Evolutionary conservation across 1,140 invertebrate species (phyloP), one percentile per base, ranked within the genome.

Genomic region (Dreissena rostriformis): DNA sequence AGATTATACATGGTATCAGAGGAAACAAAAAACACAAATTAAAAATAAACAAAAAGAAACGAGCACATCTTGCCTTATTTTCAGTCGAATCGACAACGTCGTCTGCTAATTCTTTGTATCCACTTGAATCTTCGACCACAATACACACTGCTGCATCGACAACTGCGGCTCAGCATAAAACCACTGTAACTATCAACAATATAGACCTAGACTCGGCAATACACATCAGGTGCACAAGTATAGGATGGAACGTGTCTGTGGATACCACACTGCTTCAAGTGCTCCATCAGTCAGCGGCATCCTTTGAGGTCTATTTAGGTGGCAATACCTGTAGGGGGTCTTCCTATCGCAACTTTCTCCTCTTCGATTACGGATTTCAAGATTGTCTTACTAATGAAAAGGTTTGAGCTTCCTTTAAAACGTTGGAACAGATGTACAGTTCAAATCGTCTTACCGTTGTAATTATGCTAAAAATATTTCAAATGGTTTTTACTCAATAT

Each of bases 311-410:
- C 2, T 78, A 66, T 22, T 78, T 78, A 10, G 75, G 75, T 52
- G 75, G 51, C 17, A 78, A 22, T 15, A 1, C 61, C 49, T 78
- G 75, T 22, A 15, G 49, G 0, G 75, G 75, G 19, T 49, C 6
- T 17, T 2, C 17, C 1, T 15, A 11, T 24, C 61, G 57, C 26
- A 19, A 63, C 51, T 29, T n/a, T 51, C 63, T 78, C 14, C 15
- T 66, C 19, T 78, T 66, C 53, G 14, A 39, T 2, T 22, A 78
- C 39, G 75, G 75, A 5, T 63, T 78, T 29, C 6, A 52, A 19
- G 75, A 78, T 12, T 78, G 75, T 67, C 63, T 78, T 1, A 78
- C 75, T 6, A 67, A 39, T 39, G 57, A 78, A 51, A 65, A 49
- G 39, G 75, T 78, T 49, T 29, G n/a, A 5, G 7, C 5, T 24